These are phyloP conservation scores for Oryzias curvinotus DNA, from an alignment of 2,113 vertebrate species.

Conservation along the genomic window DNA sequence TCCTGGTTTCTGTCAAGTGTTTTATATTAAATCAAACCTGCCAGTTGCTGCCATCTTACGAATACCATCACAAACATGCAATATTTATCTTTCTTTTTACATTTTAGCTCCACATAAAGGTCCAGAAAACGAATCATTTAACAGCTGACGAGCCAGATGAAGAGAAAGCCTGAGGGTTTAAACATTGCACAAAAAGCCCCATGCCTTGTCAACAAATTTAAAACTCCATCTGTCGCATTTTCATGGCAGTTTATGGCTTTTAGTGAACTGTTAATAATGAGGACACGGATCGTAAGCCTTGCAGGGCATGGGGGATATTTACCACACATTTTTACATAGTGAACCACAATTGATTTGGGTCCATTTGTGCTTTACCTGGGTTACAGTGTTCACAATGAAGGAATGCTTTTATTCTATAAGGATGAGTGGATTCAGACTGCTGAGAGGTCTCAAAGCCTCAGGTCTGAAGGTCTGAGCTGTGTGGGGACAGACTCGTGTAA, in stretches of 20 bases:
- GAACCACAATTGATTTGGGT: background rate
- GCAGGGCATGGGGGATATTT: constrained; percentile 18
- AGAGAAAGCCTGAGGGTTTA: constrained; percentile 20
- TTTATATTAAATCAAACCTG: too few species aligned
- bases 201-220: constrained; percentile 33
- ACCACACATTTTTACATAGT: constrained; percentile 26
- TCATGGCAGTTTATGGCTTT: constrained; percentile 36
- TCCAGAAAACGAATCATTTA: constrained; percentile 2
- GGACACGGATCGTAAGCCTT: constrained; percentile 15
- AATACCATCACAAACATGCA: too few species aligned
- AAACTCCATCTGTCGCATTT: constrained; percentile 62
- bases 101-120: background rate
- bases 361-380: constrained; percentile 2
- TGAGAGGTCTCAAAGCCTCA: too few species aligned
- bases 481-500: too few species aligned
- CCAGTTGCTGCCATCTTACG: too few species aligned
- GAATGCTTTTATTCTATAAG: too few species aligned
- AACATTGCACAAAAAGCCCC: constrained; percentile 19
- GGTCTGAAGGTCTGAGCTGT: too few species aligned
- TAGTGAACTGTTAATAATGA: constrained; percentile 60
- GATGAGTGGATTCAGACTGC: too few species aligned
- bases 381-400: background rate
- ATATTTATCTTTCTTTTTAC: too few species aligned
- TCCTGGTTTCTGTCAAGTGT: too few species aligned
- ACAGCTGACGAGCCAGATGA: constrained; percentile 4